Base-by-base conservation (phyloP, 2,888 invertebrate species). In the Slavum lentiscoides region DNA sequence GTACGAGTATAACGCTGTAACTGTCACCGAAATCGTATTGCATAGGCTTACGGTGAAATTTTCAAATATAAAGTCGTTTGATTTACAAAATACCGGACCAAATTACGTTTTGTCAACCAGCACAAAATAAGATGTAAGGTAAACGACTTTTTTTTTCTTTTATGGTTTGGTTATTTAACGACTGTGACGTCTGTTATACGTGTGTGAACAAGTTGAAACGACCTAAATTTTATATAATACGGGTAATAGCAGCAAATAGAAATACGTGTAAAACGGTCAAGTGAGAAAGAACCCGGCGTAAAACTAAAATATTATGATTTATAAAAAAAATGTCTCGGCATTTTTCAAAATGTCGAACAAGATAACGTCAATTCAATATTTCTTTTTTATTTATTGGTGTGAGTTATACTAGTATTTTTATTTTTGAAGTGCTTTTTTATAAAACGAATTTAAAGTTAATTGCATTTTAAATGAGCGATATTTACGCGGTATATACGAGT, bases 201-300 rank as follows among this genome's bases (percentile, higher is more conserved):
- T 53, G 19, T n/a, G 49, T 62, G 62, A 73, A 62, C 30, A 62
- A 39, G n/a, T 30, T 62, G 6, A 30, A 62, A 62, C 19, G 17
- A 30, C 49, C 19, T 49, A 73, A 49, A 23, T 55, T 19, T 55
- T 55, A 19, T 19, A 55, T 73, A 73, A 62, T 11, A 19, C 17
- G 17, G 43, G 58, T 21, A 59, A 70, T 58, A 70, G 39, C 21
- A 5, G 39, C 15, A 39, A 70, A 70, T 70, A 58, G 39, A 69
- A 30, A 69, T 7, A 55, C 11, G 19, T 30, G 15, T 62, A 62
- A 62, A 15, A 23, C 62, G 15, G 30, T 62, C 0, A 17, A 49
- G n/a, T 43, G 39, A 67, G 21, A 7, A 13, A 8, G 21, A n/a
- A 13, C 0, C 4, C 13, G 39, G 21, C 37, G 8, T 7, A 21